Percentiles rank a stretch among this genome's conserved stretches.
Conservation (phyloP, 1,140 invertebrate species). For the Drosophila funebris region DNA sequence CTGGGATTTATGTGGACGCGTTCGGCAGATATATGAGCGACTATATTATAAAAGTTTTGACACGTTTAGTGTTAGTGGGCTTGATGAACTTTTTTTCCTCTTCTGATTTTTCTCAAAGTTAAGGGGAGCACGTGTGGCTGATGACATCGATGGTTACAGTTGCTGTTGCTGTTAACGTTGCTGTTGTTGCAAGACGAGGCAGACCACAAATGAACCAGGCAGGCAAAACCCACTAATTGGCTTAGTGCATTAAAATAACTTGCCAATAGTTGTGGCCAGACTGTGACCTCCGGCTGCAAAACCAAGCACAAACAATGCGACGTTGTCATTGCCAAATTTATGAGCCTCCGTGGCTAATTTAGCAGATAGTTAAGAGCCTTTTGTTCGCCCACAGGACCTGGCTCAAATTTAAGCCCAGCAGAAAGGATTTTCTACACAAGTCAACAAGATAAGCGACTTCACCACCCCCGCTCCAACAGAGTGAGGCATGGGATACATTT, state of each 20-base stretch:
- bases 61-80: conserved; percentile 67
- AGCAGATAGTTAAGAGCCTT: conserved; percentile 67
- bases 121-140: conserved; percentile 62
- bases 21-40: conserved; percentile 59
- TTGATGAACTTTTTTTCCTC: conserved; percentile 72
- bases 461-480: not conserved
- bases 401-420: conserved; percentile 62
- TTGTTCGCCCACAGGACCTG: conserved; percentile 51
- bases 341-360: conserved; percentile 78
- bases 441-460: conserved; percentile 42
- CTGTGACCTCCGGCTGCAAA: conserved; percentile 16
- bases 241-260: conserved; percentile 82
- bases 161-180: not conserved
- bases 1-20: conserved; percentile 62
- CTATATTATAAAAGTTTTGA: conserved; percentile 80
- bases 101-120: conserved; percentile 34
- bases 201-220: conserved; percentile 69
- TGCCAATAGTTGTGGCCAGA: conserved; percentile 75
- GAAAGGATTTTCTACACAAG: conserved; percentile 51
- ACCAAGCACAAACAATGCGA: conserved; percentile 52
- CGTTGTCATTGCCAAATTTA: conserved; percentile 77
- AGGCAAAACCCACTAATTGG: conserved; percentile 72
- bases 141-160: conserved; percentile 47
- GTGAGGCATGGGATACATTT: not conserved
- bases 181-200: not conserved